Conservation (phyloP, 2,113 vertebrate species). For the Oreochromis niloticus region DNA sequence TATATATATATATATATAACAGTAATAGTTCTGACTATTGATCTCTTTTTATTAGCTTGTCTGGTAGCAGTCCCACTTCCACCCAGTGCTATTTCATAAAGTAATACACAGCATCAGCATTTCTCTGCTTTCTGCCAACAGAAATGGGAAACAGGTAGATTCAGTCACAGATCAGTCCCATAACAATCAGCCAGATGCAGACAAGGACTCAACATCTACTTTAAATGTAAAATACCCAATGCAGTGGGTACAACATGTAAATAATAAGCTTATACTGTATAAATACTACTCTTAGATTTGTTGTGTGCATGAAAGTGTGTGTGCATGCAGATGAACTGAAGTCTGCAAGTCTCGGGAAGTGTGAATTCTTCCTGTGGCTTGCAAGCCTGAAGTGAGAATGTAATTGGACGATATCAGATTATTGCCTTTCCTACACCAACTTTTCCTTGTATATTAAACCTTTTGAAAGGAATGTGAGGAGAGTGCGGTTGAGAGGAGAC, state of each 20-base stretch:
- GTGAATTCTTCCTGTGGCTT: not conserved
- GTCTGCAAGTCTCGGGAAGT: not conserved
- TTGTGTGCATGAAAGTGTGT: not conserved
- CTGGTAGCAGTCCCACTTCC: not conserved
- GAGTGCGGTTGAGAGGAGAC: not conserved
- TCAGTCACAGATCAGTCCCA: not conserved
- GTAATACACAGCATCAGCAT: not conserved
- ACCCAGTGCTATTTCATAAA: not conserved
- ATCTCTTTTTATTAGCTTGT: not conserved
- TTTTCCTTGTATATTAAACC: not conserved
- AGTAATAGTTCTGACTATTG: not conserved
- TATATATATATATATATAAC: not conserved
- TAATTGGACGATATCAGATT: conserved; percentile 23
- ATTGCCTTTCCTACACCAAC: not conserved
- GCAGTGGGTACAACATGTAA: not conserved
- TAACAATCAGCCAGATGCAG: not conserved
- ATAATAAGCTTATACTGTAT: not conserved
- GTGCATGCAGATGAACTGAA: not conserved
- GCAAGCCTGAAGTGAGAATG: not conserved
- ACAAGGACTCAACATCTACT: not conserved
- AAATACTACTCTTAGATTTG: not conserved
- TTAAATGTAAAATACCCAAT: not conserved
- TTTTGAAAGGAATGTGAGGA: not conserved
- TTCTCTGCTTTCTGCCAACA: not conserved
- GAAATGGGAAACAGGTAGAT: not conserved